A percentile compares a stretch with the other conserved stretches of the same genome.
Conservation (phyloP, 2,888 invertebrate genomes). For the Trissolcus japonicus region DNA sequence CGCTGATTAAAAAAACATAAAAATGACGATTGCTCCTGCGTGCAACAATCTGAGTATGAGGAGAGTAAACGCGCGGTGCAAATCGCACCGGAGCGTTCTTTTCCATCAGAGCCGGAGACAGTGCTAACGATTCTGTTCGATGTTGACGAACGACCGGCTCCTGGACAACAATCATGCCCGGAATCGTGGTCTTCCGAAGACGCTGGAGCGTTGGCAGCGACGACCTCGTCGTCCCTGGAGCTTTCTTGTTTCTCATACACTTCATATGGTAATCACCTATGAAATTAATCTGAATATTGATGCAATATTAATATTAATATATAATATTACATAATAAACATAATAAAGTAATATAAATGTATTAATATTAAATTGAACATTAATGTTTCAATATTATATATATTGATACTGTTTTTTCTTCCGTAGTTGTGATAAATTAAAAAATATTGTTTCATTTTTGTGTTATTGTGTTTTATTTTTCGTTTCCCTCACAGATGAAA, state of each 20-base stretch:
- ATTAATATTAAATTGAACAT: too few relatives aligned
- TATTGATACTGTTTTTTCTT: too few relatives aligned
- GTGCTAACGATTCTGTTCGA: constrained; percentile 35
- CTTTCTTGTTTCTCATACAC: constrained; percentile 86
- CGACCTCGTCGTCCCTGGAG: constrained; percentile 90
- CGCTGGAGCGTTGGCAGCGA: constrained; percentile 93
- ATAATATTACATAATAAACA: too few relatives aligned
- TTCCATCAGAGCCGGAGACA: constrained; percentile 27
- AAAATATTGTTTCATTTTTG: too few relatives aligned
- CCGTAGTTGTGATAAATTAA: too few relatives aligned
- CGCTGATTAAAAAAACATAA: constrained; percentile 13
- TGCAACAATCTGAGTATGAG: constrained; percentile 28
- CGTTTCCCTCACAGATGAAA: too few relatives aligned
- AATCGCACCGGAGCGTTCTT: constrained; percentile 33
- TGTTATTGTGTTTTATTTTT: too few relatives aligned
- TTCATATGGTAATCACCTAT: constrained; percentile 83
- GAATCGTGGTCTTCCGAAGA: constrained; percentile 88
- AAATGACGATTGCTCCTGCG: constrained; percentile 21
- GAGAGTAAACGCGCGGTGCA: constrained; percentile 22
- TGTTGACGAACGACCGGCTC: constrained; percentile 38
- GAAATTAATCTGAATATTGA: too few relatives aligned
- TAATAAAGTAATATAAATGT: too few relatives aligned
- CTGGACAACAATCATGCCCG: constrained; percentile 82
- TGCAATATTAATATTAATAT: too few relatives aligned
- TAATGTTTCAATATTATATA: too few relatives aligned